Evolutionary conservation across 2,797 vertebrate genomes (phyloP).

Genomic region (Sebastes minor): DNA sequence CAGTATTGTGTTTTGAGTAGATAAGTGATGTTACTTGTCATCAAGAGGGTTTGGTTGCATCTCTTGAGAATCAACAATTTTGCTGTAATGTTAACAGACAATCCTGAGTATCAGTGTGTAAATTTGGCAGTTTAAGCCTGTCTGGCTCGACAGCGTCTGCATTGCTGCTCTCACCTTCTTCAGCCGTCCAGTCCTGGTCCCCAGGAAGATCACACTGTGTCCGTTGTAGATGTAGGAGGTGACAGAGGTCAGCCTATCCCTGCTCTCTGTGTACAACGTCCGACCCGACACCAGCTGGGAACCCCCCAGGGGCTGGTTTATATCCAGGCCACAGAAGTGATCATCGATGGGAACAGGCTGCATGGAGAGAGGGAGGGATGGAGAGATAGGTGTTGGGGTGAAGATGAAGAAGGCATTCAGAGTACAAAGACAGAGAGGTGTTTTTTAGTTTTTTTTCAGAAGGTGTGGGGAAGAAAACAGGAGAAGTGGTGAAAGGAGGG

Average conservation of each 20-base stretch:
- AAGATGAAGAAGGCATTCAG: constrained; percentile 13
- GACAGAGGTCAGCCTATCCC: constrained; percentile 92
- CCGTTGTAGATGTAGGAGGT: constrained; percentile 92
- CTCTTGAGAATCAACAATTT: not conserved
- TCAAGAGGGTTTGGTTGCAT: not conserved
- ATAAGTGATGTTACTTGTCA: not conserved
- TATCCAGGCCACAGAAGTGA: constrained; percentile 95
- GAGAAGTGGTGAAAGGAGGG: not conserved
- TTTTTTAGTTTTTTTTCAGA: not conserved
- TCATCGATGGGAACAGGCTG: constrained; percentile 97
- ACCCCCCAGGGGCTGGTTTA: constrained; percentile 95
- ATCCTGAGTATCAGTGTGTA: not conserved
- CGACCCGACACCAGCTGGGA: constrained; percentile 89
- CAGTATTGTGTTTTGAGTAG: not conserved
- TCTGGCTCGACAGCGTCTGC: not conserved
- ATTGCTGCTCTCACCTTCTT: constrained; percentile 89
- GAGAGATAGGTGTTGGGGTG: not conserved
- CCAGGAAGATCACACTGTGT: constrained; percentile 93
- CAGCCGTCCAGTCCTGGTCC: constrained; percentile 90
- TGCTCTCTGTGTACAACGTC: constrained; percentile 87
- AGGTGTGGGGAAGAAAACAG: not conserved
- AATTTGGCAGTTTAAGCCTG: not conserved
- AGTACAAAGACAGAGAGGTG: not conserved
- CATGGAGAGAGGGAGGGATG: constrained; percentile 11
- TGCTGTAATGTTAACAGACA: not conserved